phyloP scores from a whole-genome alignment of 2,888 invertebrate genomes.

The Antheraea yamamai region DNA sequence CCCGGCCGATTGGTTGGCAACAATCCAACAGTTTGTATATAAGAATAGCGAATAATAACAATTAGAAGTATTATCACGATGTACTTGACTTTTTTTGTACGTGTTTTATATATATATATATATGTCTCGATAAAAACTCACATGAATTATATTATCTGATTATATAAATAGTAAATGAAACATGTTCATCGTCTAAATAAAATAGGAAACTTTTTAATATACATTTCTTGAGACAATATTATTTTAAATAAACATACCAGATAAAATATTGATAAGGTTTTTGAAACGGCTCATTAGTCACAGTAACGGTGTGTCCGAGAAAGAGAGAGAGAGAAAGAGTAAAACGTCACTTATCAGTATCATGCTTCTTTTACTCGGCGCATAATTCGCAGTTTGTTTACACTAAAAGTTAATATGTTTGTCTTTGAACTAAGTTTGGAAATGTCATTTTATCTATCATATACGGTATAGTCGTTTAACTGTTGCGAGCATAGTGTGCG shows the following conservation, averaged over 20 bases:
- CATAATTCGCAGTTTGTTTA: background rate
- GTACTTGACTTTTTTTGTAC: background rate
- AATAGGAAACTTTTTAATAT: background rate
- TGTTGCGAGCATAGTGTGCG: background rate
- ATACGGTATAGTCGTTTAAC: too few species aligned
- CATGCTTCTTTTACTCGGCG: too few species aligned
- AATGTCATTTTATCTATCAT: background rate
- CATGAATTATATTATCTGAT: background rate
- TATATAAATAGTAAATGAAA: background rate
- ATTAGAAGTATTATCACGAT: background rate
- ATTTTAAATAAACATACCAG: background rate
- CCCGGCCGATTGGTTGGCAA: background rate
- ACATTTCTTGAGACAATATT: background rate
- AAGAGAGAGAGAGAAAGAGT: background rate
- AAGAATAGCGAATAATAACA: background rate
- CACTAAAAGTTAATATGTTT: background rate
- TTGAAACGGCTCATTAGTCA: background rate
- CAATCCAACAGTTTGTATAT: background rate
- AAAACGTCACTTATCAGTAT: background rate
- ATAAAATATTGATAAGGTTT: background rate
- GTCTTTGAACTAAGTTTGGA: background rate
- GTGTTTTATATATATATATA: background rate
- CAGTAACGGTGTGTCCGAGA: background rate
- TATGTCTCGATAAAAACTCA: background rate
- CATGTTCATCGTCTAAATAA: background rate